Evolutionary conservation across 1,140 invertebrate genomes (phyloP), one percentile per base, ranked within the genome.

Genomic region (Medauroidea extradentata): DNA sequence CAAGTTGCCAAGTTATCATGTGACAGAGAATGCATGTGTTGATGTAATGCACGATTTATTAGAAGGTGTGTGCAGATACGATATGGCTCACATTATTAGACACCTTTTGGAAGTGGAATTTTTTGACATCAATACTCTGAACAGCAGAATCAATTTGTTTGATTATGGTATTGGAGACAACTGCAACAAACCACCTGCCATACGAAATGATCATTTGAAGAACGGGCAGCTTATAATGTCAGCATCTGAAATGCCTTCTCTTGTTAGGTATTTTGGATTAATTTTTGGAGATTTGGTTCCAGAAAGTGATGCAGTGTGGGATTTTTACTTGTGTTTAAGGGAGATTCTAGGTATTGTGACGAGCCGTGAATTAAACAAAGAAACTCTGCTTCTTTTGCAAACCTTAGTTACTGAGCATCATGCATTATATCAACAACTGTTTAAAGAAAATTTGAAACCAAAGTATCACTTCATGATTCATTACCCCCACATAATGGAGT

Each of bases 11-110:
- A 39, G 55, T 51, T 71, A 67, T 64, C 67, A 72, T 65, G 48
- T 70, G 9, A 65, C 57, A 34, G 51, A 59, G 48, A 71, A 71
- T 39, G 29, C 63, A 19, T 52, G 44, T 18, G 59, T 62, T 38
- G 69, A 71, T 63, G 53, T 69, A 27, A 69, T 69, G 65, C 69
- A 72, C 60, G 71, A 71, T 60, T 38, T 70, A 34, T 58, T 61
- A 56, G 68, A 70, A 50, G 67, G 70, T 2, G 56, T 72, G 25
- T 60, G 54, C 39, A 44, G 66, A 18, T 70, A 70, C 53, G 66
- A 68, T 59, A 57, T 71, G 46, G 57, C 64, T 2, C 24, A 39
- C 14, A 63, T 64, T 7, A 43, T 72, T 16, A n/a, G 58, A 39
- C 9, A 63, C 54, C 65, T 65, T 14, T 65, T 70, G 42, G 50